Evolutionary conservation across 2,888 invertebrate species (phyloP).

Genomic region (Adelphocoris suturalis): DNA sequence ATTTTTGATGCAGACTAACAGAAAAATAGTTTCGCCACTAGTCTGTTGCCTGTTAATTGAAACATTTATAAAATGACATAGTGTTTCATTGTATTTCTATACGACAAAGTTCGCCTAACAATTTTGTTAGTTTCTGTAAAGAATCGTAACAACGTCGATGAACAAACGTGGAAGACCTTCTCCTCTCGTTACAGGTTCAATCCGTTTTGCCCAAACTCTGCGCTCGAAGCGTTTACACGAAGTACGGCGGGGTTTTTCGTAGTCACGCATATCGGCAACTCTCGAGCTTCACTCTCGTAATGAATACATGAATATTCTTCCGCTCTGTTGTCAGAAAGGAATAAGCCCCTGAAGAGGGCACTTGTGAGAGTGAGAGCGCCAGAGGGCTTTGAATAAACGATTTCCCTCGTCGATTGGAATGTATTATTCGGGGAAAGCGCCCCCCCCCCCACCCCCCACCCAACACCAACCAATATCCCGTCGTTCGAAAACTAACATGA

Average conservation of each 20-base stretch:
- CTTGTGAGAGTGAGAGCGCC: background rate
- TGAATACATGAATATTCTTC: conserved; percentile 33
- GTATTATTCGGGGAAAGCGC: background rate
- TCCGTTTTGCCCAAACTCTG: background rate
- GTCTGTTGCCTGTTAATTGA: too few species aligned
- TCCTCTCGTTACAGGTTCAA: too few species aligned
- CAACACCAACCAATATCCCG: background rate
- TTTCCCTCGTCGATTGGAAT: background rate
- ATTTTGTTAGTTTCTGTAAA: too few species aligned
- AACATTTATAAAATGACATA: too few species aligned
- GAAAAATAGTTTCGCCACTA: too few species aligned
- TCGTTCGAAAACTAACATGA: background rate
- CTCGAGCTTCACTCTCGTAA: conserved; percentile 4
- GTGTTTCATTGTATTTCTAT: too few species aligned
- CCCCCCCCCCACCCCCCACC: background rate
- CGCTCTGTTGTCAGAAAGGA: conserved; percentile 12
- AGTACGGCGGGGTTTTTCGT: background rate
- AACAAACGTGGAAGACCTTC: too few species aligned
- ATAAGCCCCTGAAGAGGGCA: conserved; percentile 21
- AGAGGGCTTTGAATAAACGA: conserved; percentile 34
- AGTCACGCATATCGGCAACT: background rate
- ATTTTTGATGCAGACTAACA: too few species aligned
- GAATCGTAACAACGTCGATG: too few species aligned
- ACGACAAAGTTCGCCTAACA: too few species aligned
- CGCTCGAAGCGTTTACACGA: background rate